These are phyloP conservation scores for Ptychodera flava DNA, from an alignment of 35 echinoderm and acorn worm species.

Conservation along the genomic window DNA sequence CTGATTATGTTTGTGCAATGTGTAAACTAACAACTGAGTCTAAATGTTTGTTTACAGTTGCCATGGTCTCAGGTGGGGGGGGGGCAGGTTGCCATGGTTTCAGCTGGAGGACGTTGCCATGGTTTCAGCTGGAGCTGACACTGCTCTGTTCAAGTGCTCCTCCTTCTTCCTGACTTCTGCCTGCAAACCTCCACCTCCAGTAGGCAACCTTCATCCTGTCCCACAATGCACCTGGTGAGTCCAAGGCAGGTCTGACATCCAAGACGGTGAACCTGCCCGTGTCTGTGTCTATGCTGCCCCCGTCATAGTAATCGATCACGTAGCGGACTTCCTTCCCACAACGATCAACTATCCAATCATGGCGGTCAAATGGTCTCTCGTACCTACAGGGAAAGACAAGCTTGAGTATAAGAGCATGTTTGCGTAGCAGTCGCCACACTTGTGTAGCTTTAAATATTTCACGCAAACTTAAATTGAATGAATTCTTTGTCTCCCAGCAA, in stretches of 20 bases:
- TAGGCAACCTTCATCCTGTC: slow-evolving; percentile 96
- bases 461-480: too few species aligned
- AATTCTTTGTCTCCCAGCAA: too few species aligned
- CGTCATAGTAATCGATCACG: slow-evolving; percentile 97
- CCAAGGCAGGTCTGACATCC: slow-evolving; percentile 87
- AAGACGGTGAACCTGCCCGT: slow-evolving; percentile 75
- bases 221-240: slow-evolving; percentile 81
- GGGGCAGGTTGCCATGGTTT: too few species aligned
- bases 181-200: slow-evolving; percentile 59
- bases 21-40: too few species aligned
- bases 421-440: too few species aligned
- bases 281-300: slow-evolving; percentile 61
- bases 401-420: too few species aligned
- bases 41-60: too few species aligned
- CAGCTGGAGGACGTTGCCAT: too few species aligned
- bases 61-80: too few species aligned
- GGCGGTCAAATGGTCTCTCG: slow-evolving; percentile 88
- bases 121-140: not conserved
- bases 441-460: too few species aligned
- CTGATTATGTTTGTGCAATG: too few species aligned
- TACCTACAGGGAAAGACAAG: slow-evolving; percentile 38
- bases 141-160: not conserved
- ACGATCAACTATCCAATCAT: slow-evolving; percentile 91
- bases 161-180: not conserved
- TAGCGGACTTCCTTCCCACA: slow-evolving; percentile 88